Evolutionary conservation across 2,797 vertebrate species (phyloP).

Genomic region (Garrulus glandarius): DNA sequence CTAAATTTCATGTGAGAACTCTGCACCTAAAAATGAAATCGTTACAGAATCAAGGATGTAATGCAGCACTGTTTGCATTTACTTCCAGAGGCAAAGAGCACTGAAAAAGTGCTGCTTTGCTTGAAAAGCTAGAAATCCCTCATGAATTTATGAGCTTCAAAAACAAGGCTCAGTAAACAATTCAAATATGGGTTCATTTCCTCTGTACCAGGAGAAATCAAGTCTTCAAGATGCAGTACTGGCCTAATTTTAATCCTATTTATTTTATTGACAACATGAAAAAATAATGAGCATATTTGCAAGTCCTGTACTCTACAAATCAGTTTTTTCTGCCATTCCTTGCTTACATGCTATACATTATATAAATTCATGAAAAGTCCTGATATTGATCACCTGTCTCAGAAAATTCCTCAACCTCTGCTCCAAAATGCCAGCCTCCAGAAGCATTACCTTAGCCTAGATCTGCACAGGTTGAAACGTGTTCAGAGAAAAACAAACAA

Average conservation of each 20-base stretch:
- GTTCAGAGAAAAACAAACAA: not conserved
- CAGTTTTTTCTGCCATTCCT: not conserved
- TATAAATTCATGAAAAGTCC: not conserved
- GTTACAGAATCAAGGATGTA: not conserved
- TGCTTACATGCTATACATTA: not conserved
- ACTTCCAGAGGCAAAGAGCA: not conserved
- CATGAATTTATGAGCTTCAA: not conserved
- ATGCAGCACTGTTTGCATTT: not conserved
- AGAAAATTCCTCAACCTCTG: not conserved
- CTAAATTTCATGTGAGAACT: not conserved
- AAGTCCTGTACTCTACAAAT: not conserved
- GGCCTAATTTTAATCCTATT: not conserved
- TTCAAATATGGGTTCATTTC: not conserved
- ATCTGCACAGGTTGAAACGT: not conserved
- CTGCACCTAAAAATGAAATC: not conserved
- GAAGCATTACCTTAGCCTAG: not conserved
- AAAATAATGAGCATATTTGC: not conserved
- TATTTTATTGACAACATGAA: not conserved
- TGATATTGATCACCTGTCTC: not conserved
- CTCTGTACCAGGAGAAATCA: not conserved
- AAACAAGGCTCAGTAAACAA: not conserved
- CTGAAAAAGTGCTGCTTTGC: not conserved
- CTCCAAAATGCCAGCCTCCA: not conserved
- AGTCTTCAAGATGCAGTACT: not conserved
- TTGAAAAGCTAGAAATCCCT: not conserved